These are phyloP conservation scores for Eclectus roratus DNA, from an alignment of 2,113 vertebrate genomes.

Conservation along the genomic window DNA sequence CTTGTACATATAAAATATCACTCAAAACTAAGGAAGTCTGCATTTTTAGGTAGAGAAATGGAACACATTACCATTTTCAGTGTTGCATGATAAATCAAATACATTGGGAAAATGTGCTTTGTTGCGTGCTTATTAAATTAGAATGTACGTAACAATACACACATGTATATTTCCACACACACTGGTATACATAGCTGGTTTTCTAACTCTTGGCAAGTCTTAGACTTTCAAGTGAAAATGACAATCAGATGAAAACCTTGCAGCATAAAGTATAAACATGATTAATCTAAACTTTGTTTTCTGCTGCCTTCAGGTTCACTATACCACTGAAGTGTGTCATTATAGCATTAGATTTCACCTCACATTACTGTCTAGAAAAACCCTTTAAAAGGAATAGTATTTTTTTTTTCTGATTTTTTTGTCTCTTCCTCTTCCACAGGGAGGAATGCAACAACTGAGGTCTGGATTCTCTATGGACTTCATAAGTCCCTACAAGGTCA, in stretches of 20 bases:
- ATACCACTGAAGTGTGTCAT: background rate
- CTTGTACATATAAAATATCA: background rate
- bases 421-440: background rate
- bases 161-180: accelerated
- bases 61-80: background rate
- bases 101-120: background rate
- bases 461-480: background rate
- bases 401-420: background rate
- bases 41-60: background rate
- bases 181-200: background rate
- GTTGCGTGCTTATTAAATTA: background rate
- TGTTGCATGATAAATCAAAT: background rate
- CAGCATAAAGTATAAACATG: background rate
- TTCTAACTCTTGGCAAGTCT: background rate
- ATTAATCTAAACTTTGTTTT: background rate
- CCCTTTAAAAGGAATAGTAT: background rate
- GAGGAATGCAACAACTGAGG: background rate
- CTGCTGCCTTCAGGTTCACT: background rate
- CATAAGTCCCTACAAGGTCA: background rate
- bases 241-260: background rate
- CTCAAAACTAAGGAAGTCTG: background rate
- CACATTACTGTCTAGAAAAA: background rate
- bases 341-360: background rate
- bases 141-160: background rate
- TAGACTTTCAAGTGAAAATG: background rate